Evolutionary conservation across 2,888 invertebrate genomes (phyloP), one percentile per base, ranked within the genome.

Genomic region (Patella ulyssiponensis): DNA sequence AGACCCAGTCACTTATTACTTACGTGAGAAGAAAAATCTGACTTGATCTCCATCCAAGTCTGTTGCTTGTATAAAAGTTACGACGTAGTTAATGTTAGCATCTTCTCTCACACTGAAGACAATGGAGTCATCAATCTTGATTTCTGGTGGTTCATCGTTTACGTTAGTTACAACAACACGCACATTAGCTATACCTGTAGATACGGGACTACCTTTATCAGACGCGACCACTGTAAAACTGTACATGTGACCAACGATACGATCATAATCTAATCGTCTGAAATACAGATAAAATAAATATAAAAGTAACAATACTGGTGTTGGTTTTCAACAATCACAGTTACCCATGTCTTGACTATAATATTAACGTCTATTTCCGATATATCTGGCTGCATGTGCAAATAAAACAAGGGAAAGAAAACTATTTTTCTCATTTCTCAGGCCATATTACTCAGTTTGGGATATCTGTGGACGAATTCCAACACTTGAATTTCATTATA

Each of bases 41-140:
- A 98, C 97, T 92, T 97, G 97, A 91, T 98, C 98, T 14, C 98
- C 98, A 91, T 98, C 98, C 92, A 98, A 98, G 91, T 98, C 98
- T 9, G 97, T 97, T 1, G 98, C 98, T 2, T 98, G 98, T 0
- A 98, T 97, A 0, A 98, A 98, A 11, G 98, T 98, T 0, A 98
- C 98, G 71, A 98, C 93, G 7, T 98, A 98, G 88, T 97, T 97
- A 0, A 81, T 77, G 17, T 81, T 81, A 33, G 86, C 87, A 52
- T 87, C 86, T 74, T 88, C 88, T 72, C 85, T 83, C 70, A 88
- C 85, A 73, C 87, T 85, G 23, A 85, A 82, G 20, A 85, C 79
- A 71, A 82, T 80, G 17, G 83, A 83, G 2, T 78, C 81, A 2
- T 83, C 82, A 3, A 79, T 77, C 27, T 82, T 83, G 77, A 91